Conservation (phyloP, 2,797 vertebrate genomes). For the Mastacembelus armatus region DNA sequence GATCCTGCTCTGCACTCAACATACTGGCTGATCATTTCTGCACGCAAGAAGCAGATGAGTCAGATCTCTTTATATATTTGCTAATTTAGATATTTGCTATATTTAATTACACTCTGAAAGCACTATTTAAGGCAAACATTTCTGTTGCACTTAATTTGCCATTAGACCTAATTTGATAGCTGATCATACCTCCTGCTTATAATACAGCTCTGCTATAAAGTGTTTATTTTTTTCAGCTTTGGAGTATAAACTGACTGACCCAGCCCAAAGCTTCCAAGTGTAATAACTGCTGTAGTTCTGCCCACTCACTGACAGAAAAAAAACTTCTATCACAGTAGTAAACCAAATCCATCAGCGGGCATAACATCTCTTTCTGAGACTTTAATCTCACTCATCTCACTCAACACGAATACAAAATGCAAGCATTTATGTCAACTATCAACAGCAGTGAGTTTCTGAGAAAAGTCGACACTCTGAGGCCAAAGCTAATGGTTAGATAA, state of each 20-base stretch:
- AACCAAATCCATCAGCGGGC: neutral
- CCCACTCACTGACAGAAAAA: neutral
- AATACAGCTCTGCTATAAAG: neutral
- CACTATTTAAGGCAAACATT: slow-evolving; percentile 19
- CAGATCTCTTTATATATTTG: neutral
- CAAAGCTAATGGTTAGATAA: slow-evolving; percentile 44
- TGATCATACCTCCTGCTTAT: slow-evolving; percentile 1
- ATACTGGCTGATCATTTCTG: slow-evolving; percentile 5
- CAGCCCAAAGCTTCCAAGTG: slow-evolving; percentile 3
- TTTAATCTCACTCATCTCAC: neutral
- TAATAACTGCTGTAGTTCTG: neutral
- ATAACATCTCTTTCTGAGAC: neutral
- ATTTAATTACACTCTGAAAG: slow-evolving; percentile 47
- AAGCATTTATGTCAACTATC: slow-evolving; percentile 8
- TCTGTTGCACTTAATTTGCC: slow-evolving; percentile 31
- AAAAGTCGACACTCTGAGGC: no score
- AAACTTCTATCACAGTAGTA: neutral
- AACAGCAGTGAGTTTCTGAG: no score
- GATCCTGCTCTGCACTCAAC: slow-evolving; percentile 15
- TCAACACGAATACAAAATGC: neutral
- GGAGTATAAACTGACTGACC: neutral
- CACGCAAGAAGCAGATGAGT: slow-evolving; percentile 12
- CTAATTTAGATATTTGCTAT: slow-evolving; percentile 17
- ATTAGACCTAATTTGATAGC: slow-evolving; percentile 1
- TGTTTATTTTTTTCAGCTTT: neutral